A percentile compares a stretch with the other conserved stretches of the same genome.
Evolutionary conservation across 2,888 invertebrate species (phyloP).

Genomic region (Scaptomyza tumidula): DNA sequence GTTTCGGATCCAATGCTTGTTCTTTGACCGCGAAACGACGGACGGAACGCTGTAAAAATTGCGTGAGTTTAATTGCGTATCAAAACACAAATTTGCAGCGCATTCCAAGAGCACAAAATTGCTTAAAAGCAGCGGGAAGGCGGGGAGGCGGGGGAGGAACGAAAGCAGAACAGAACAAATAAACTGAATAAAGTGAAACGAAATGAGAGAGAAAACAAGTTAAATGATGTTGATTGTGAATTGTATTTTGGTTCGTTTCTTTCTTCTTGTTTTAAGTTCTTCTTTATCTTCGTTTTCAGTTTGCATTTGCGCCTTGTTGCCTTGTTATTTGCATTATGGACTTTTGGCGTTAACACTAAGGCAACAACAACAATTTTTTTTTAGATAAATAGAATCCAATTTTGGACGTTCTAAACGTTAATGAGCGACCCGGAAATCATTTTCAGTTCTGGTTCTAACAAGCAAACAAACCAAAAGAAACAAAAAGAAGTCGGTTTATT

Average conservation of each 20-base stretch:
- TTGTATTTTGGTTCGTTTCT: constrained; percentile 19
- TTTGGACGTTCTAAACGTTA: constrained; percentile 65
- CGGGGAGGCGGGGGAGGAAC: not conserved
- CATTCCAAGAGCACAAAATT: not conserved
- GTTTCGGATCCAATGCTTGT: constrained; percentile 38
- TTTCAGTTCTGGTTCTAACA: constrained; percentile 32
- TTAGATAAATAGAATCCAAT: constrained; percentile 65
- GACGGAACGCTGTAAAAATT: constrained; percentile 43
- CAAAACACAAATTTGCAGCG: constrained; percentile 48
- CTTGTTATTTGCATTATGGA: constrained; percentile 28
- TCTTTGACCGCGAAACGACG: constrained; percentile 30
- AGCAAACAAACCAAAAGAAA: not conserved
- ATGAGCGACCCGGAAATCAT: constrained; percentile 71
- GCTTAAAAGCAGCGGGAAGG: not conserved
- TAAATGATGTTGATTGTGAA: constrained; percentile 40
- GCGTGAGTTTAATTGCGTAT: constrained; percentile 66
- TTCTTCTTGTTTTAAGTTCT: not conserved
- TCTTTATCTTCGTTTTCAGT: not conserved
- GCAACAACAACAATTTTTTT: constrained; percentile 29
- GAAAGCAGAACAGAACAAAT: not conserved
- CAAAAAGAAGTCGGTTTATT: constrained; percentile 11
- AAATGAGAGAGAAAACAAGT: constrained; percentile 26
- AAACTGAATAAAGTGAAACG: constrained; percentile 1
- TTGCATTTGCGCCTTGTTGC: not conserved
- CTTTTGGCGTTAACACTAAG: constrained; percentile 32